A percentile compares a stretch with the other conserved stretches of the same genome.
Evolutionary conservation across 2,797 vertebrate genomes (phyloP).

Genomic region (Sebastes diaconus): DNA sequence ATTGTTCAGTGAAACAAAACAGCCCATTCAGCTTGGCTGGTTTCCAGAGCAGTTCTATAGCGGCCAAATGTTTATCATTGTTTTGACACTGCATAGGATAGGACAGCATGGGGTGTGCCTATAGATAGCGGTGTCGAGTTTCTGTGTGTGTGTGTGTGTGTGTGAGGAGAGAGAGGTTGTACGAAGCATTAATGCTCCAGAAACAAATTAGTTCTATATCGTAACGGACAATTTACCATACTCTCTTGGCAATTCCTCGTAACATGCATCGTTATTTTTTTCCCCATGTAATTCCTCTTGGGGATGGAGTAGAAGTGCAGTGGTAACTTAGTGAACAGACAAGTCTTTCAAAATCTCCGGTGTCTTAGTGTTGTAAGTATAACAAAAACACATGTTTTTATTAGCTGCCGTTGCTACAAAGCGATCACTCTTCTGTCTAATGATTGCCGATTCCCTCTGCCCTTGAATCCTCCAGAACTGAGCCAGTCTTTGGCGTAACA

Average conservation of each 20-base stretch:
- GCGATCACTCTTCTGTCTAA: conserved; percentile 7
- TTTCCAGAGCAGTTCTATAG: conserved; percentile 80
- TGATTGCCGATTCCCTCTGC: conserved; percentile 31
- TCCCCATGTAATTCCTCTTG: conserved; percentile 13
- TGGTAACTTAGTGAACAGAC: not conserved
- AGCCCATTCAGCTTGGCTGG: conserved; percentile 80
- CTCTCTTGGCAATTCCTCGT: conserved; percentile 24
- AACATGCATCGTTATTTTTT: not conserved
- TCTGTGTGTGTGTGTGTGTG: conserved; percentile 9
- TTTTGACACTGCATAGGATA: conserved; percentile 79
- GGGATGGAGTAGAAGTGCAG: not conserved
- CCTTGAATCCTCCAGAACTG: conserved; percentile 45
- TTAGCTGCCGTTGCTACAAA: conserved; percentile 7
- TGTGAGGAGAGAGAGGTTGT: not conserved
- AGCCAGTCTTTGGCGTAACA: conserved; percentile 54
- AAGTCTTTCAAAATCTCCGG: not conserved
- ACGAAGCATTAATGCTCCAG: conserved; percentile 28
- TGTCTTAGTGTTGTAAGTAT: not conserved
- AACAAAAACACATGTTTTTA: conserved; percentile 22
- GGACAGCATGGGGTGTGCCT: conserved; percentile 77
- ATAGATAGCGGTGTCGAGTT: conserved; percentile 59
- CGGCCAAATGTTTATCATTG: conserved; percentile 83
- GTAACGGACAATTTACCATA: conserved; percentile 24
- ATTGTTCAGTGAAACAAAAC: conserved; percentile 84
- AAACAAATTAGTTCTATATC: conserved; percentile 44